Evolutionary conservation across 2,888 invertebrate species (phyloP).

Genomic region (Lepidochitona cinerea): DNA sequence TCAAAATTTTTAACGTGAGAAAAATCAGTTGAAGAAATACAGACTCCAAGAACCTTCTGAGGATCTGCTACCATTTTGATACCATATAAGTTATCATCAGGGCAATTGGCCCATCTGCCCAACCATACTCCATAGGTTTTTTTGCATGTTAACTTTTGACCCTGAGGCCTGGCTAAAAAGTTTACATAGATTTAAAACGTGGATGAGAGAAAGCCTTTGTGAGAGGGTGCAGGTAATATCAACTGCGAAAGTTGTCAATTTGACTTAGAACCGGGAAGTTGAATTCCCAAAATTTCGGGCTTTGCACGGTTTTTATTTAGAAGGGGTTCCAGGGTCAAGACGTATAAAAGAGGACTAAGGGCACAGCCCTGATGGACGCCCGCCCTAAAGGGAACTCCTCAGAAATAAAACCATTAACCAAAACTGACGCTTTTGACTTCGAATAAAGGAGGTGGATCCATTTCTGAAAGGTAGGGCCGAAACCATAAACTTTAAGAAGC

Average conservation of each 20-base stretch:
- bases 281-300: slow-evolving; percentile 17
- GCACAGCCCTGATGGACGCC: slow-evolving; percentile 2
- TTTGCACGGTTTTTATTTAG: too few species aligned
- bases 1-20: too few species aligned
- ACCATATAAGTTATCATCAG: too few species aligned
- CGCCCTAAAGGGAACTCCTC: background rate
- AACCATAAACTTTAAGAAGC: slow-evolving; percentile 29
- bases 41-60: too few species aligned
- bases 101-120: slow-evolving; percentile 31
- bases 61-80: too few species aligned
- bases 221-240: slow-evolving; percentile 12
- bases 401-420: slow-evolving; percentile 5
- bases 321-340: background rate
- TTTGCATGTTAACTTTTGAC: slow-evolving; percentile 27
- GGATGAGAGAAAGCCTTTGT: background rate
- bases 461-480: slow-evolving; percentile 29
- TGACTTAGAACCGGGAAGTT: slow-evolving; percentile 15
- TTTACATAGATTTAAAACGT: slow-evolving; percentile 8
- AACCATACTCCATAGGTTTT: slow-evolving; percentile 28
- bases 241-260: slow-evolving; percentile 20
- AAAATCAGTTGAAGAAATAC: too few species aligned
- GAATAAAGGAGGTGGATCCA: slow-evolving; percentile 39
- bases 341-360: background rate
- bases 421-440: background rate
- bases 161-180: slow-evolving; percentile 22